These are phyloP conservation scores for Dendrolimus punctatus DNA, from an alignment of 1,140 invertebrate species.

Conservation along the genomic window DNA sequence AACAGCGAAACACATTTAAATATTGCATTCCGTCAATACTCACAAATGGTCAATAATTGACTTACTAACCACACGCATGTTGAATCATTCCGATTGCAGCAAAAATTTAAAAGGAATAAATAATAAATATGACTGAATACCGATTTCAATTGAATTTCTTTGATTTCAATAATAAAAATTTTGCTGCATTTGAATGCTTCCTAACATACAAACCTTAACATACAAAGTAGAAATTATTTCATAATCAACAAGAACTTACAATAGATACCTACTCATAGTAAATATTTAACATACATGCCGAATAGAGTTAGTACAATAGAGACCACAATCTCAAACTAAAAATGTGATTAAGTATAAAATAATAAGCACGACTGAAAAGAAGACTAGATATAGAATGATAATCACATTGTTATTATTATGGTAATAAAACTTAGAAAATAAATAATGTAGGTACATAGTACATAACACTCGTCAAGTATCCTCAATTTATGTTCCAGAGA, in stretches of 20 bases:
- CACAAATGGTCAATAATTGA: constrained; percentile 25
- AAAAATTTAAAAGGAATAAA: constrained; percentile 20
- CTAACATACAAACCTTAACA: constrained; percentile 20
- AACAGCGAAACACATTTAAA: constrained; percentile 48
- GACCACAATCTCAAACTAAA: constrained; percentile 8
- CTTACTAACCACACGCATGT: constrained; percentile 37
- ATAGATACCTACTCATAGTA: neutral
- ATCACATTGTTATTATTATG: constrained; percentile 2
- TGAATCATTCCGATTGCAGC: constrained; percentile 28
- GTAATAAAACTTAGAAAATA: too few relatives aligned
- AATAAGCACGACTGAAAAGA: neutral
- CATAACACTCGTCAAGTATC: constrained; percentile 59
- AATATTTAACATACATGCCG: neutral
- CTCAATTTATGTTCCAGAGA: constrained; percentile 83
- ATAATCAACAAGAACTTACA: constrained; percentile 14
- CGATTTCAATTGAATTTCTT: too few relatives aligned
- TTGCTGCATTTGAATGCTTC: constrained; percentile 29
- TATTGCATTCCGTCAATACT: constrained; percentile 69
- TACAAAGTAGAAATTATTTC: constrained; percentile 19
- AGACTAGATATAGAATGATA: too few relatives aligned
- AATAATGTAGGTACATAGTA: constrained; percentile 16
- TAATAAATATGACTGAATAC: neutral
- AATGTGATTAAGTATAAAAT: constrained; percentile 11
- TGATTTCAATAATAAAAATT: constrained; percentile 9
- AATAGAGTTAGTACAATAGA: constrained; percentile 8